These are phyloP conservation scores for Butorides virescens DNA, from an alignment of 2,113 vertebrate species.

Conservation along the genomic window DNA sequence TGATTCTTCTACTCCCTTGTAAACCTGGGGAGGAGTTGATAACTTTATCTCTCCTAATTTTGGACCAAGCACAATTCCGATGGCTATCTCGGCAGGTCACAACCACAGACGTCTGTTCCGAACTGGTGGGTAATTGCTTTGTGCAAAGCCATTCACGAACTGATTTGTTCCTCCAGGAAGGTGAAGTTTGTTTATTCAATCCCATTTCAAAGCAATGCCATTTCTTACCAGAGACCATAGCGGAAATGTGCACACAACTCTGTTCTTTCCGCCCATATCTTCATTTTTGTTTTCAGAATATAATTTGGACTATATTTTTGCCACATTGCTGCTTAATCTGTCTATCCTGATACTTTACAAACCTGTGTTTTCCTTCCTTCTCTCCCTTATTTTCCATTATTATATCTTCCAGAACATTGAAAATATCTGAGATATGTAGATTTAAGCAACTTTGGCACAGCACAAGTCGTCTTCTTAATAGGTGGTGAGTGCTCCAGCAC, in stretches of 20 bases:
- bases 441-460: not conserved
- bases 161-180: slow-evolving; percentile 1
- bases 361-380: not conserved
- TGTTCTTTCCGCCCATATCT: not conserved
- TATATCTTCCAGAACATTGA: not conserved
- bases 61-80: not conserved
- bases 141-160: not conserved
- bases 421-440: not conserved
- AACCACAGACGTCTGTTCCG: not conserved
- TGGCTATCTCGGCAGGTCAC: not conserved
- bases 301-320: not conserved
- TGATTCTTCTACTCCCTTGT: not conserved
- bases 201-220: not conserved
- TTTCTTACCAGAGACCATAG: not conserved
- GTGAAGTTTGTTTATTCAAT: not conserved
- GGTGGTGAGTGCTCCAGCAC: not conserved
- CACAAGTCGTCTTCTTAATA: not conserved
- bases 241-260: not conserved
- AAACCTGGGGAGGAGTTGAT: not conserved
- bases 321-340: not conserved
- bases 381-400: not conserved
- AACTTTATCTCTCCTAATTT: not conserved
- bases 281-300: not conserved
- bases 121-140: not conserved
- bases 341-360: not conserved